Conservation (phyloP, 2,888 invertebrate species). For the Drosophila helvetica region DNA sequence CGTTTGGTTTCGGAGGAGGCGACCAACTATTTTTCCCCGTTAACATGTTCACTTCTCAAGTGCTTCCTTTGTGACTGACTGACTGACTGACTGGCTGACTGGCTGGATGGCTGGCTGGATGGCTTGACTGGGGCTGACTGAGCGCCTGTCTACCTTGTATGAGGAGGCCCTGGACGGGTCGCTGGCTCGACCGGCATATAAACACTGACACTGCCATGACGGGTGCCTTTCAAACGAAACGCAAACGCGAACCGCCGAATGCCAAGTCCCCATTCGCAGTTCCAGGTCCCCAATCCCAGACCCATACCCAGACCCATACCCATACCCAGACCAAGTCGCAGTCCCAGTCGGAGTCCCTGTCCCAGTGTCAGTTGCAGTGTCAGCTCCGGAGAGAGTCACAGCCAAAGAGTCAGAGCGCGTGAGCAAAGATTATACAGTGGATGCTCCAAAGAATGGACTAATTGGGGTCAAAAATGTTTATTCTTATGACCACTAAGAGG, state of each 20-base stretch:
- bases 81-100: conserved; percentile 49
- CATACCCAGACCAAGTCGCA: conserved; percentile 3
- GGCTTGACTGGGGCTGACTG: conserved; percentile 40
- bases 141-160: conserved; percentile 61
- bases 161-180: conserved; percentile 64
- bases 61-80: conserved; percentile 68
- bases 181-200: conserved; percentile 60
- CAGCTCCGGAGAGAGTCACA: conserved; percentile 31
- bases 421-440: conserved; percentile 60
- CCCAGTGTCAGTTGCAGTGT: conserved; percentile 28
- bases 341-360: conserved; percentile 16
- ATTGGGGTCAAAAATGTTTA: background rate
- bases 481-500: too few species aligned
- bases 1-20: conserved; percentile 55
- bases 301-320: conserved; percentile 9
- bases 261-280: conserved; percentile 49
- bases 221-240: conserved; percentile 72
- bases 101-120: conserved; percentile 31
- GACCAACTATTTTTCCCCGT: conserved; percentile 75
- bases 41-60: conserved; percentile 74
- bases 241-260: conserved; percentile 61
- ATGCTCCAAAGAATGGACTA: background rate
- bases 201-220: conserved; percentile 72
- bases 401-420: conserved; percentile 32
- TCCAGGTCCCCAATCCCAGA: conserved; percentile 18